Evolutionary conservation across 2,888 invertebrate species (phyloP).

Genomic region (Geotrupes spiniger): DNA sequence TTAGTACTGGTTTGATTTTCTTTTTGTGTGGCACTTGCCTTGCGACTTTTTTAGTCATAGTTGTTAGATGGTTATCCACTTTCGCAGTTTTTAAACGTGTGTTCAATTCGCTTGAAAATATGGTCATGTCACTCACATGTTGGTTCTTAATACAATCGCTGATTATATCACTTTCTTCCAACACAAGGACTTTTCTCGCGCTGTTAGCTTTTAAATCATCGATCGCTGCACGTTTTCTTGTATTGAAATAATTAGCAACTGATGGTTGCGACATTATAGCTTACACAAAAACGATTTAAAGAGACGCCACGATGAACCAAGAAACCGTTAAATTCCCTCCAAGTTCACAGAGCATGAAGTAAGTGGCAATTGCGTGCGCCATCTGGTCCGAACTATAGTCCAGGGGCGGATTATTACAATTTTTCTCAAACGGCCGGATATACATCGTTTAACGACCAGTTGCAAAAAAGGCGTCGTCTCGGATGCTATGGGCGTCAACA

Average conservation of each 20-base stretch:
- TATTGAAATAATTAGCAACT: conserved; percentile 71
- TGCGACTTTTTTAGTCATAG: conserved; percentile 14
- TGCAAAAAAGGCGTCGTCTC: too few species aligned
- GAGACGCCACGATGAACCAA: conserved; percentile 28
- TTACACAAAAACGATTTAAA: conserved; percentile 30
- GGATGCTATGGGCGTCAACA: too few species aligned
- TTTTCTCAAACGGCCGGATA: too few species aligned
- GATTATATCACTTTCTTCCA: conserved; percentile 35
- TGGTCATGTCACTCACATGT: too few species aligned
- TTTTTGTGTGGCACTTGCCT: conserved; percentile 10
- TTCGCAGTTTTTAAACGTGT: neutral
- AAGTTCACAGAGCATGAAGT: conserved; percentile 24
- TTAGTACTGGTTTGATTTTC: conserved; percentile 18
- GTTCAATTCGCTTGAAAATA: too few species aligned
- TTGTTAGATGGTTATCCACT: conserved; percentile 1
- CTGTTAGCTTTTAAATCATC: conserved; percentile 58
- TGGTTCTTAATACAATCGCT: conserved; percentile 3
- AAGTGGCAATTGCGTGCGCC: neutral
- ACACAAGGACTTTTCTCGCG: conserved; percentile 54
- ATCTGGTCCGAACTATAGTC: too few species aligned
- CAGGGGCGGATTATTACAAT: too few species aligned
- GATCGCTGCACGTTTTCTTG: conserved; percentile 70
- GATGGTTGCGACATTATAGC: conserved; percentile 71
- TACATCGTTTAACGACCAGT: too few species aligned
- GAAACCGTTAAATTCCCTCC: conserved; percentile 39